Evolutionary conservation across 1,140 invertebrate species (phyloP).

Genomic region (Macrotrachela quadricornifera): DNA sequence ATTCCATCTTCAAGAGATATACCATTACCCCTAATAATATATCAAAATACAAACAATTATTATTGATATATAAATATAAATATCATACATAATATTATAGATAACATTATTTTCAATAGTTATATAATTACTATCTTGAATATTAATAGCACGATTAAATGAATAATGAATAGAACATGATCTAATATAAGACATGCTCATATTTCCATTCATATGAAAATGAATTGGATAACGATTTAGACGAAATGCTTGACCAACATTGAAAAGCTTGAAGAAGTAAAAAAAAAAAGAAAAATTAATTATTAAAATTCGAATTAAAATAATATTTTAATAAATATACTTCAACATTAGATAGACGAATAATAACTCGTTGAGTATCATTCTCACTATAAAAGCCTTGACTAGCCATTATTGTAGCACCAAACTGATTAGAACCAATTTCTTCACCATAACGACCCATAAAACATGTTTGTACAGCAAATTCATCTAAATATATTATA

Average conservation of each 20-base stretch:
- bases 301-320: too few species aligned
- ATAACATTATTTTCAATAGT: slow-evolving; percentile 13
- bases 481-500: slow-evolving; percentile 14
- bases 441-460: slow-evolving; percentile 20
- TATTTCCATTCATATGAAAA: slow-evolving; percentile 22
- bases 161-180: slow-evolving; percentile 19
- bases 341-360: slow-evolving; percentile 6
- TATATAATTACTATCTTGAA: slow-evolving; percentile 16
- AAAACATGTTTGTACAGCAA: slow-evolving; percentile 22
- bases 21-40: too few species aligned
- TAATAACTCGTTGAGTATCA: background rate
- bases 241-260: slow-evolving; percentile 24
- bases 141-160: slow-evolving; percentile 27
- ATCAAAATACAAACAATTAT: too few species aligned
- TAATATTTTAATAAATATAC: too few species aligned
- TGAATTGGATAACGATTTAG: slow-evolving; percentile 27
- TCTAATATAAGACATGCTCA: slow-evolving; percentile 19
- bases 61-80: slow-evolving; percentile 13
- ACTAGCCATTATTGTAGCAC: slow-evolving; percentile 18
- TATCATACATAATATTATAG: slow-evolving; percentile 20
- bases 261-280: background rate
- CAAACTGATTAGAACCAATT: slow-evolving; percentile 21
- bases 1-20: slow-evolving; percentile 22
- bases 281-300: too few species aligned
- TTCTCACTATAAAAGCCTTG: too few species aligned